These are phyloP conservation scores for Invenusta paracnida DNA, from an alignment of 2,888 invertebrate species.

Conservation along the genomic window DNA sequence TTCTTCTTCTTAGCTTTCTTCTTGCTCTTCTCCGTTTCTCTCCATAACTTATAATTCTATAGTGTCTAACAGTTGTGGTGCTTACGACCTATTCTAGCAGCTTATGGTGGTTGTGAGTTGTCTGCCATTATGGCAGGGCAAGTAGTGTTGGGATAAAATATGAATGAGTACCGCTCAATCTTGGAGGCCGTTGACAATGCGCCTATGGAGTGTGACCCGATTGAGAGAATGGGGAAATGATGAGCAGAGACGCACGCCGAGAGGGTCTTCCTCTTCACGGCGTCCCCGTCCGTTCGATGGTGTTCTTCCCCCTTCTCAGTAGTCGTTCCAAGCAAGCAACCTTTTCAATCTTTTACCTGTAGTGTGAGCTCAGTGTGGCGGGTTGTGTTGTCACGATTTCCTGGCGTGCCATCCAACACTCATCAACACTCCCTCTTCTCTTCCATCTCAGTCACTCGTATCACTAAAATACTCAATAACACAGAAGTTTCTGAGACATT, in stretches of 20 bases:
- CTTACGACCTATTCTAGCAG: too few species aligned
- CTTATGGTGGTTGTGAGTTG: too few species aligned
- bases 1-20: not conserved
- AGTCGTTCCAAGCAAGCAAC: not conserved
- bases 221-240: too few species aligned
- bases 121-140: not conserved
- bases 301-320: not conserved
- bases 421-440: too few species aligned
- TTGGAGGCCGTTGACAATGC: not conserved
- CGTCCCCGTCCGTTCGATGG: too few species aligned
- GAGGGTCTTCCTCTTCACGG: too few species aligned
- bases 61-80: too few species aligned
- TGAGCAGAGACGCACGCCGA: too few species aligned
- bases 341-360: not conserved
- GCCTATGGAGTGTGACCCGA: not conserved
- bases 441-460: too few species aligned
- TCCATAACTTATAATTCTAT: not conserved
- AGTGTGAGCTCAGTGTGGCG: not conserved
- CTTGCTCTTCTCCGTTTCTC: not conserved
- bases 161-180: constrained; percentile 19
- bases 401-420: not conserved
- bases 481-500: too few species aligned
- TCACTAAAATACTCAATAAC: too few species aligned
- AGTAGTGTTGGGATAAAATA: not conserved
- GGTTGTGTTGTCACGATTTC: not conserved